Evolutionary conservation across 2,797 vertebrate species (phyloP), one percentile per base, ranked within the genome.

Genomic region (Hemitrygon akajei): DNA sequence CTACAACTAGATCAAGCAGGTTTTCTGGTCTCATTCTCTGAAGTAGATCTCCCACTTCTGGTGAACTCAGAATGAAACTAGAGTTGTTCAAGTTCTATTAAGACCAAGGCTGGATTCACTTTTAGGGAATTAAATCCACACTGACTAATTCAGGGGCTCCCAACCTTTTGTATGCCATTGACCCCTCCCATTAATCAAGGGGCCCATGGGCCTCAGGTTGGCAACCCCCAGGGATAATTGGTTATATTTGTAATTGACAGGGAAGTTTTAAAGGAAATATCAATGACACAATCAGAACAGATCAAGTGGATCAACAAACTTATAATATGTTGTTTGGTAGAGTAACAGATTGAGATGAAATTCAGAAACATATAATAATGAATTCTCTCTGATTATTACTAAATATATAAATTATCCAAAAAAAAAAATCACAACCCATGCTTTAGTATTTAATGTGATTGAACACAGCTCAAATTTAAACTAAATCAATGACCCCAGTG

Each of bases 401-500:
- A 93, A 76, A 76, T 73, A 92, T 92, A 69, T 89, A 89, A 89
- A 37, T 89, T 89, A 69, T 22, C 7, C n/a, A n/a, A n/a, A 22
- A 69, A 89, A 40, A 25, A 93, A 76, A 93, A 93, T 75, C 47
- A 76, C 71, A 76, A 56, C 40, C 69, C 91, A 76, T 76, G 69
- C 91, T 93, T 93, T 92, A 22, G 20, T 92, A 30, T 76, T 75
- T 47, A 92, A 93, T 56, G 71, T 76, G 40, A 93, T 93, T 93
- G 40, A 93, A 40, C 71, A 75, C 22, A 47, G 14, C 73, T 93
- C 71, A 93, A 40, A 93, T 93, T 92, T 93, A 76, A 73, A 56
- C 71, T 93, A 93, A 93, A 76, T 93, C 91, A 92, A 92, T 91
- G 75, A 92, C 71, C 91, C 91, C 91, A 93, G 91, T 93, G 91